These are phyloP conservation scores for Tachina fera DNA, from an alignment of 2,888 invertebrate species.

Conservation along the genomic window DNA sequence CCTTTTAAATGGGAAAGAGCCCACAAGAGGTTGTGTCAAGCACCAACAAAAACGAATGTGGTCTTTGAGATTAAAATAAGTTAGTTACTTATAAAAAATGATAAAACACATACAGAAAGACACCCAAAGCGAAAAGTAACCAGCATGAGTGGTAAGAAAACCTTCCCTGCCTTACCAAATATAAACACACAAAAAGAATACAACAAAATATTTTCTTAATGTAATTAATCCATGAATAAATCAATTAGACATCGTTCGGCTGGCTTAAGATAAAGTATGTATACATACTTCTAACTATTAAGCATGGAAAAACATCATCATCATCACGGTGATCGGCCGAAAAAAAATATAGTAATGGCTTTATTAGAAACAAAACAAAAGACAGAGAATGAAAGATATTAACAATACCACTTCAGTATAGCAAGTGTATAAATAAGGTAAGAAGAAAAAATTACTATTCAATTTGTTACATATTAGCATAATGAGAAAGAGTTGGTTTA, in stretches of 20 bases:
- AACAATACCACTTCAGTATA: neutral
- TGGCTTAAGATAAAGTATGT: neutral
- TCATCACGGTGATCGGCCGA: neutral
- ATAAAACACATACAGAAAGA: too few species aligned
- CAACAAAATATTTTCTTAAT: slow-evolving; percentile 24
- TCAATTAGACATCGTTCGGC: slow-evolving; percentile 70
- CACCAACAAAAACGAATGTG: too few species aligned
- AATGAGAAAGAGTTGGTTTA: too few species aligned
- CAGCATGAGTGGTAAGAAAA: too few species aligned
- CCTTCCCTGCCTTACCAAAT: too few species aligned
- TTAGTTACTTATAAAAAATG: too few species aligned
- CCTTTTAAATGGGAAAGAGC: neutral
- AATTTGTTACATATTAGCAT: too few species aligned
- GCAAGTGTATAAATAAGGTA: too few species aligned
- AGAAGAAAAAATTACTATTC: too few species aligned
- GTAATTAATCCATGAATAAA: slow-evolving; percentile 73
- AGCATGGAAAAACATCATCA: slow-evolving; percentile 23
- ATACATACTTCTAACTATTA: neutral
- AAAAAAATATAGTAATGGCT: slow-evolving; percentile 67
- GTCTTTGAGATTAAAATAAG: too few species aligned
- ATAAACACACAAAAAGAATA: too few species aligned
- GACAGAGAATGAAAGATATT: neutral
- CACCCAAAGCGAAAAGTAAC: too few species aligned
- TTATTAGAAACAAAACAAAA: slow-evolving; percentile 58
- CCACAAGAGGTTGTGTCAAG: neutral